Evolutionary conservation across 2,797 vertebrate species (phyloP).

Genomic region (Chaetophractus vellerosus): DNA sequence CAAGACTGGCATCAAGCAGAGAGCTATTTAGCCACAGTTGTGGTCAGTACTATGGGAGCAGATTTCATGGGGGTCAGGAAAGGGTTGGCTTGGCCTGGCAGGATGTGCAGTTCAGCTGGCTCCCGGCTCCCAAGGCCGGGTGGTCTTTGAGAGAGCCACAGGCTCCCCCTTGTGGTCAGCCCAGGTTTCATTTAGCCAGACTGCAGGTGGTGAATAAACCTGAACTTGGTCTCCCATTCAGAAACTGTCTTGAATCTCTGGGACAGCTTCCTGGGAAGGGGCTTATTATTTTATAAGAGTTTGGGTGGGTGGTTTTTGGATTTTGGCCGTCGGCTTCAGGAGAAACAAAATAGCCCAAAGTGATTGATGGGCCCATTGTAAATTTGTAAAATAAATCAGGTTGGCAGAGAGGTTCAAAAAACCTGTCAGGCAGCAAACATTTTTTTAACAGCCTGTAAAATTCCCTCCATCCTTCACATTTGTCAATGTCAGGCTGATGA

Average conservation of each 20-base stretch:
- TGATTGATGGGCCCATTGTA: conserved; percentile 73
- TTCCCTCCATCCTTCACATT: conserved; percentile 32
- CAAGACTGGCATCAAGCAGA: accelerated
- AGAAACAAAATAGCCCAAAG: conserved; percentile 65
- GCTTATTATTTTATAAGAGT: not conserved
- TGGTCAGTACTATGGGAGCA: not conserved
- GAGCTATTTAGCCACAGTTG: too few species aligned
- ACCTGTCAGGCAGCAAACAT: conserved; percentile 71
- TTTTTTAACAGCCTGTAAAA: conserved; percentile 74
- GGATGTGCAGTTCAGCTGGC: not conserved
- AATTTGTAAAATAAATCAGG: conserved; percentile 82
- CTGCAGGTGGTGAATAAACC: accelerated
- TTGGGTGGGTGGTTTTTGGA: conserved; percentile 37
- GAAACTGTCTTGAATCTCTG: not conserved
- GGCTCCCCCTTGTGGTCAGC: conserved; percentile 78
- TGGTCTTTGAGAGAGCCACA: not conserved
- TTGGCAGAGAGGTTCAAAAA: conserved; percentile 73
- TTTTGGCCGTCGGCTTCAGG: conserved; percentile 30
- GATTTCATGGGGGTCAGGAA: not conserved
- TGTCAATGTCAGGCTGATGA: conserved; percentile 9
- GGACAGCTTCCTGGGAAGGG: not conserved
- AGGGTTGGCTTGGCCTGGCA: accelerated
- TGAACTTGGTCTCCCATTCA: not conserved
- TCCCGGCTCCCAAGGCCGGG: accelerated
- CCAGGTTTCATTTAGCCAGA: accelerated